Evolutionary conservation across 2,888 invertebrate genomes (phyloP).

Genomic region (Hybos culiciformis): DNA sequence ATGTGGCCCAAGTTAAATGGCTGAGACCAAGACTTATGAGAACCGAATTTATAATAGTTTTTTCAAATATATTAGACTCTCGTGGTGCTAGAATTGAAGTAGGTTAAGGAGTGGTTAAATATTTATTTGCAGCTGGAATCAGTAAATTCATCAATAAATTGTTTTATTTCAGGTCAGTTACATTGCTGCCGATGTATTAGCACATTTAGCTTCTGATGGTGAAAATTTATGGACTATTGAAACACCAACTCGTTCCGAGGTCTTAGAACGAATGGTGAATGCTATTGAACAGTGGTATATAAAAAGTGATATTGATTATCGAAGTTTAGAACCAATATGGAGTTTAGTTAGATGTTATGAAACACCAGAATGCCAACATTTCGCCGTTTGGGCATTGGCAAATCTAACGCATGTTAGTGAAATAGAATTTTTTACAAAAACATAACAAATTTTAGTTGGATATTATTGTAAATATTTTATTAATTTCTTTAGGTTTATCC

Average conservation of each 20-base stretch:
- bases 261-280: slow-evolving; percentile 58
- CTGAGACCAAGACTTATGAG: slow-evolving; percentile 75
- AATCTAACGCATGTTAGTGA: slow-evolving; percentile 61
- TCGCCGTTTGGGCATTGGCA: slow-evolving; percentile 96
- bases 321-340: slow-evolving; percentile 89
- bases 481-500: slow-evolving; percentile 47
- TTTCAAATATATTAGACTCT: slow-evolving; percentile 72
- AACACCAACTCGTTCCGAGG: slow-evolving; percentile 53
- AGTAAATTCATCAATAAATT: too few relatives aligned
- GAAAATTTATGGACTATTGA: slow-evolving; percentile 65
- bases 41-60: slow-evolving; percentile 67
- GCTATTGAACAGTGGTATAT: slow-evolving; percentile 86
- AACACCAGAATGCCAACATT: slow-evolving; percentile 85
- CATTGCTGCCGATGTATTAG: slow-evolving; percentile 89
- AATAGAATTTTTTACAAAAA: slow-evolving; percentile 2
- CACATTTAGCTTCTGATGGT: slow-evolving; percentile 91
- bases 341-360: slow-evolving; percentile 68
- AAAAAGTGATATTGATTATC: slow-evolving; percentile 82
- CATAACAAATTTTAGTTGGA: too few relatives aligned
- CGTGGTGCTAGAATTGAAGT: slow-evolving; percentile 91
- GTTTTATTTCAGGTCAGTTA: slow-evolving; percentile 57
- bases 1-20: slow-evolving; percentile 85
- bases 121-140: background rate
- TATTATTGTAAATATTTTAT: background rate
- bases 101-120: slow-evolving; percentile 12